Evolutionary conservation across 2,113 vertebrate species (phyloP).

Genomic region (Podarcis cretensis): DNA sequence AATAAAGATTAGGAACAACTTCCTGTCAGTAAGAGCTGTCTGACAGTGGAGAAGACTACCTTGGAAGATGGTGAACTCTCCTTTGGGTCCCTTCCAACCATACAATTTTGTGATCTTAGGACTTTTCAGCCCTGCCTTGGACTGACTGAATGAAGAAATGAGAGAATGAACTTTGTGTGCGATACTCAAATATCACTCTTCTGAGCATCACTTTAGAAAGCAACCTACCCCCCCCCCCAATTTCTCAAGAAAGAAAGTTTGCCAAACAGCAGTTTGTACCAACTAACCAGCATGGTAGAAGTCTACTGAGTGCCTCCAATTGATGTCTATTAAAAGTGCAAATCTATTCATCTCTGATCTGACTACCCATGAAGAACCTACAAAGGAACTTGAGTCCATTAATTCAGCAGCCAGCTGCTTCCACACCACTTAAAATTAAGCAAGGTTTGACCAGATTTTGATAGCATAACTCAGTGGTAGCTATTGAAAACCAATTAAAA

Average conservation of each 20-base stretch:
- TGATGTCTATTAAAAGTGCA: constrained; percentile 48
- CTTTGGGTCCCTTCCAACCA: too few relatives aligned
- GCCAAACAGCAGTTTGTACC: constrained; percentile 1
- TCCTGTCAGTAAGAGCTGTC: too few relatives aligned
- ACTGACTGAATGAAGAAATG: not conserved
- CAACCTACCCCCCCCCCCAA: fast-evolving
- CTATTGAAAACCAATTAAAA: constrained; percentile 67
- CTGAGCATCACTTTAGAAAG: not conserved
- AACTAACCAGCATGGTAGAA: constrained; percentile 19
- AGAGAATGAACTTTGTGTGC: not conserved
- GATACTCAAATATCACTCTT: not conserved
- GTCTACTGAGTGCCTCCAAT: constrained; percentile 28
- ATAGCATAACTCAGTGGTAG: constrained; percentile 60
- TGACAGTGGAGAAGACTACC: too few relatives aligned
- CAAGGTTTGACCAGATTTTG: constrained; percentile 64
- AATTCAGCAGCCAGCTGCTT: constrained; percentile 59
- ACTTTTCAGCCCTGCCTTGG: not conserved
- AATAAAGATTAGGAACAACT: too few relatives aligned
- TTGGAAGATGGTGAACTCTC: too few relatives aligned
- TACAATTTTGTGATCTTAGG: too few relatives aligned
- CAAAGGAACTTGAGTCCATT: constrained; percentile 59
- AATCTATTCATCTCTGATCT: constrained; percentile 48
- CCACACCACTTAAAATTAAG: constrained; percentile 64
- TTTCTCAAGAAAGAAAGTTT: constrained; percentile 17
- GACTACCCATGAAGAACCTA: constrained; percentile 36